Conservation (phyloP, 2,888 invertebrate genomes). For the Abrostola tripartita region DNA sequence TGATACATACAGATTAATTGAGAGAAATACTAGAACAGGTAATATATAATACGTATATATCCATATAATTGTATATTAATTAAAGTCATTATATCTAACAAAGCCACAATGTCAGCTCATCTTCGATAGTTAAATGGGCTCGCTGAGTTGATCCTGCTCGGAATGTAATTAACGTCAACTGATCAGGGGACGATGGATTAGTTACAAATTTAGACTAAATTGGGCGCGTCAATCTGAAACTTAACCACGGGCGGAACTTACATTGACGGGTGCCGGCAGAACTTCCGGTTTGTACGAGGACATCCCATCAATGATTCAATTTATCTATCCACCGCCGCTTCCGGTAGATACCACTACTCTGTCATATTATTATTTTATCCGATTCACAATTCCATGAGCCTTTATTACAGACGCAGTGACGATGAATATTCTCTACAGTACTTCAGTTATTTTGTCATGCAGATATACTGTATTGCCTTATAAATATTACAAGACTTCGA, state of each 20-base stretch:
- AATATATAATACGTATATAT: slow-evolving; percentile 1
- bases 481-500: slow-evolving; percentile 2
- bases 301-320: slow-evolving; percentile 72
- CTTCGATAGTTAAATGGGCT: slow-evolving; percentile 47
- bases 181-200: slow-evolving; percentile 50
- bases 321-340: slow-evolving; percentile 57
- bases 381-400: slow-evolving; percentile 30
- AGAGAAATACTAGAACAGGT: background rate
- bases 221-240: slow-evolving; percentile 61
- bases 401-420: slow-evolving; percentile 28
- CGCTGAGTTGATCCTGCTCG: slow-evolving; percentile 37
- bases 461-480: background rate
- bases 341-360: slow-evolving; percentile 41
- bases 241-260: slow-evolving; percentile 57
- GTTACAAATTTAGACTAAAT: slow-evolving; percentile 62
- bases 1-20: no score
- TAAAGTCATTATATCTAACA: slow-evolving; percentile 43
- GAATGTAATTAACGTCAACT: slow-evolving; percentile 54
- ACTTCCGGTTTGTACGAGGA: slow-evolving; percentile 54
- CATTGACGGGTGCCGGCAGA: slow-evolving; percentile 51
- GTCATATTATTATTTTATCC: slow-evolving; percentile 44
- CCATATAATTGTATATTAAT: slow-evolving; percentile 11
- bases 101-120: slow-evolving; percentile 44
- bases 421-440: background rate
- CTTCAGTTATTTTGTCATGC: background rate